Percentiles rank a stretch among this genome's conserved stretches.
phyloP scores from a whole-genome alignment of 2,888 invertebrate genomes.

The Lumbricus terrestris region DNA sequence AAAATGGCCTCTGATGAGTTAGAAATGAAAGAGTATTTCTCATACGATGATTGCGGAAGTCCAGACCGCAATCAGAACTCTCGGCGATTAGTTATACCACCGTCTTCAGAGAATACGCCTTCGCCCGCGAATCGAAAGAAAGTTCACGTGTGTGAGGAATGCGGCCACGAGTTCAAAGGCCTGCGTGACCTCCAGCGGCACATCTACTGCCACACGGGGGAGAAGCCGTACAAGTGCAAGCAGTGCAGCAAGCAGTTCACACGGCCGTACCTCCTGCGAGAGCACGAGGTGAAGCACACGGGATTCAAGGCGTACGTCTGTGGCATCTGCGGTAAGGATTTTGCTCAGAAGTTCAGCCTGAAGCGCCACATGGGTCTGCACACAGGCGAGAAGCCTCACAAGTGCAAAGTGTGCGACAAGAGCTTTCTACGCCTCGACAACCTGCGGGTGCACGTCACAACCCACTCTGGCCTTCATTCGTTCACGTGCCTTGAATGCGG shows the following conservation, averaged over 20 bases:
- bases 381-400: constrained; percentile 18
- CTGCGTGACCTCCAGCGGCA: background rate
- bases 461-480: background rate
- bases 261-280: background rate
- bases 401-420: constrained; percentile 17
- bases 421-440: background rate
- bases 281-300: background rate
- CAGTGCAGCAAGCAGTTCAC: constrained; percentile 3
- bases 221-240: background rate
- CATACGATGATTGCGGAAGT: background rate
- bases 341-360: constrained; percentile 4
- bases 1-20: background rate
- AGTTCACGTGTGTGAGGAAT: background rate
- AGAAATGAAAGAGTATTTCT: background rate
- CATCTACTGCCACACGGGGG: background rate
- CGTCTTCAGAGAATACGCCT: background rate
- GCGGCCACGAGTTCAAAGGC: background rate
- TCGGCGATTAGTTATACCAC: background rate
- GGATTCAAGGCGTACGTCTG: background rate
- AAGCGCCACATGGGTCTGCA: constrained; percentile 17
- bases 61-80: background rate
- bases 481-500: background rate
- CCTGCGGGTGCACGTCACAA: constrained; percentile 7
- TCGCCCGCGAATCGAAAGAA: background rate
- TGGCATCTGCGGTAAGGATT: background rate